Evolutionary conservation across 2,888 invertebrate genomes (phyloP).

Genomic region (Lingula anatina): DNA sequence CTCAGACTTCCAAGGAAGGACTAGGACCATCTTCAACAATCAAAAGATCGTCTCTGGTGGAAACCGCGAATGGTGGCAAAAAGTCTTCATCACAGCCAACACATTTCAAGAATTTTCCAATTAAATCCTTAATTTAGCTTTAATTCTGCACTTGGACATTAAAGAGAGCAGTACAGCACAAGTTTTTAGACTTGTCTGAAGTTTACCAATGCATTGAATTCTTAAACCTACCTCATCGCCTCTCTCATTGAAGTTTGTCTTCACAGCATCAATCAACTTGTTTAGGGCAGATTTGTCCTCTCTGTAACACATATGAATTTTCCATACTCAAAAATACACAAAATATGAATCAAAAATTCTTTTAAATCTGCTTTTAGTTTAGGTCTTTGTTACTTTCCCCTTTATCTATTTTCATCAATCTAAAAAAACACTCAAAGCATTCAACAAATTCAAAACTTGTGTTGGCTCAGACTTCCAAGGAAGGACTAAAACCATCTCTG

Average conservation of each 20-base stretch:
- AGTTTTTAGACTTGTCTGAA: no score
- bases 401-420: no score
- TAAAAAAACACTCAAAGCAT: no score
- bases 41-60: neutral
- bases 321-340: neutral
- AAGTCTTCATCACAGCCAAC: neutral
- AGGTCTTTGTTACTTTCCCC: no score
- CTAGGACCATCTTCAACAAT: neutral
- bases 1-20: slow-evolving; percentile 20
- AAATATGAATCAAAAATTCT: neutral
- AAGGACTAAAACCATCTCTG: slow-evolving; percentile 9
- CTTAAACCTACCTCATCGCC: slow-evolving; percentile 69
- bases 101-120: no score
- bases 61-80: neutral
- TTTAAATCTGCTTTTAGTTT: neutral
- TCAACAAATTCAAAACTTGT: no score
- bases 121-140: no score
- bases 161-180: no score
- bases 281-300: slow-evolving; percentile 84
- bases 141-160: no score
- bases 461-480: slow-evolving; percentile 19
- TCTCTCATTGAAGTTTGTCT: slow-evolving; percentile 98
- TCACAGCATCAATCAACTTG: slow-evolving; percentile 90
- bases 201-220: no score
- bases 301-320: slow-evolving; percentile 40